Evolutionary conservation across 2,113 vertebrate genomes (phyloP).

Genomic region (Albula glossodonta): DNA sequence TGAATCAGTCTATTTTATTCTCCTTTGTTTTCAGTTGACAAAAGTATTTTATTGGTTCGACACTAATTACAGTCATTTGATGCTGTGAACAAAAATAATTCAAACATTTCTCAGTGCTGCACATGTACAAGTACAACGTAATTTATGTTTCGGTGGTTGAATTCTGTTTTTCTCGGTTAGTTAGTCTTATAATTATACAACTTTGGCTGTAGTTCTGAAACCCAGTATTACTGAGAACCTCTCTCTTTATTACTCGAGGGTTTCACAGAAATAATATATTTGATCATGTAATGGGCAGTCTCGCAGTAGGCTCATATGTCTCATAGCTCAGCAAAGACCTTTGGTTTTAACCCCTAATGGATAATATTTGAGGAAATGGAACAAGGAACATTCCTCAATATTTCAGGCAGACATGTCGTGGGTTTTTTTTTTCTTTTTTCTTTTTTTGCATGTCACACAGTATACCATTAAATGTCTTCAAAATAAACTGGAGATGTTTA

Average conservation of each 20-base stretch:
- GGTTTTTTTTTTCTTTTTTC: too few species aligned
- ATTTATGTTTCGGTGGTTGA: neutral
- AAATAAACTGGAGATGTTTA: constrained; percentile 13
- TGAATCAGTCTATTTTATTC: too few species aligned
- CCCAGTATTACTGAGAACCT: neutral
- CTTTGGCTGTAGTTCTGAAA: neutral
- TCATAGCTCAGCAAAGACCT: neutral
- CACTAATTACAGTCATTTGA: neutral
- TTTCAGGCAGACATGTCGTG: constrained; percentile 15
- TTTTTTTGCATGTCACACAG: constrained; percentile 30
- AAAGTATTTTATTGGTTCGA: neutral
- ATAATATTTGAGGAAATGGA: constrained; percentile 29
- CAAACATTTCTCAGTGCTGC: neutral
- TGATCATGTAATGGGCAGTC: neutral
- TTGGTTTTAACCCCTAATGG: constrained; percentile 29
- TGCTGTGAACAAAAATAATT: neutral
- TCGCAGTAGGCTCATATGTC: constrained; percentile 10
- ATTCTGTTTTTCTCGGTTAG: neutral
- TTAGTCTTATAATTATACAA: neutral
- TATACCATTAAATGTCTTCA: constrained; percentile 23
- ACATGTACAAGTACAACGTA: neutral
- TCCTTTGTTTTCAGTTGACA: neutral
- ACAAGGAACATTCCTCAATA: constrained; percentile 24
- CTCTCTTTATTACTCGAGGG: neutral
- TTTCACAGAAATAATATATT: constrained; percentile 15